Evolutionary conservation across 2,113 vertebrate genomes (phyloP).

Genomic region (Spilogale gracilis): DNA sequence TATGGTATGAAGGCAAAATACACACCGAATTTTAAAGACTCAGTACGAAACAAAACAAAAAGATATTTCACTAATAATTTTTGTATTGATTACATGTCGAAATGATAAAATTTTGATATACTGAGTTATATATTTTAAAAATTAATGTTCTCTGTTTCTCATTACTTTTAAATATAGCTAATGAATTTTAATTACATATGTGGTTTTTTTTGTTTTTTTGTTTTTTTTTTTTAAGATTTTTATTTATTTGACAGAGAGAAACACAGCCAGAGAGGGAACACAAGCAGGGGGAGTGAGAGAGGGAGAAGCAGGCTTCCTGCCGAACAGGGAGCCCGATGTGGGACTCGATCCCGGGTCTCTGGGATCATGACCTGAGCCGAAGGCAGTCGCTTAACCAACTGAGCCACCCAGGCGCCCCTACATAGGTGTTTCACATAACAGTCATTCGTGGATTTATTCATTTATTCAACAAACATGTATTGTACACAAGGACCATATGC

Average conservation of each 20-base stretch:
- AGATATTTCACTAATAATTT: background rate
- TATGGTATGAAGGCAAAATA: background rate
- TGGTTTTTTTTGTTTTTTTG: background rate
- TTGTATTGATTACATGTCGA: background rate
- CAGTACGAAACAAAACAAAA: background rate
- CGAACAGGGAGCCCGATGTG: no score
- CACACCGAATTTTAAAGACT: background rate
- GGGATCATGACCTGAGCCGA: no score
- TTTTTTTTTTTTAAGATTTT: no score
- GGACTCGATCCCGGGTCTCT: no score
- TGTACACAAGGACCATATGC: background rate
- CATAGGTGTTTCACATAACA: background rate
- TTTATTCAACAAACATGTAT: background rate
- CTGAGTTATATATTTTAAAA: background rate
- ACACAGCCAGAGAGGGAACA: no score
- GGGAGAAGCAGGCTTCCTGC: no score
- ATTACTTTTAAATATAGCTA: background rate
- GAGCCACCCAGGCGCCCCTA: background rate
- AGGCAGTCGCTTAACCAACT: no score
- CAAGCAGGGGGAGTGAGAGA: no score
- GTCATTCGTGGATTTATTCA: background rate
- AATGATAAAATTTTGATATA: background rate
- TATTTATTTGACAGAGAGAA: no score
- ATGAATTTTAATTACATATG: background rate
- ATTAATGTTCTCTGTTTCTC: background rate